Percentiles rank a stretch among this genome's conserved stretches.
phyloP scores from a whole-genome alignment of 2,797 vertebrate genomes.

The Melanotaenia nigrans region DNA sequence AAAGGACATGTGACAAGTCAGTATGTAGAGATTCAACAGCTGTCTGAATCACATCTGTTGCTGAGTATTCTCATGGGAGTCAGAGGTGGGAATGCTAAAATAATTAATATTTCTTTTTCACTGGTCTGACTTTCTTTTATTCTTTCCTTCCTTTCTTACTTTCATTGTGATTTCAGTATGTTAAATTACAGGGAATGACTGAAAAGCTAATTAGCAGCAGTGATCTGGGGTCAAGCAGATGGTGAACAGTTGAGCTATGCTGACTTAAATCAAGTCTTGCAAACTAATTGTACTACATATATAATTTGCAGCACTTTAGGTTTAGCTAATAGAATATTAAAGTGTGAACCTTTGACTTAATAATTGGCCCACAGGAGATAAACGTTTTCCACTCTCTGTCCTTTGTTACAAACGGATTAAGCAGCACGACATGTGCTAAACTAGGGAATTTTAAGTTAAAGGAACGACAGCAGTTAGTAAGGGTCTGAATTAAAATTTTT shows the following conservation, averaged over 20 bases:
- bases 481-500: too few relatives aligned
- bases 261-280: constrained; percentile 3
- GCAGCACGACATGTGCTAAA: background rate
- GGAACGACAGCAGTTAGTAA: too few relatives aligned
- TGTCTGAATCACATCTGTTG: constrained; percentile 48
- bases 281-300: background rate
- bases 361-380: background rate
- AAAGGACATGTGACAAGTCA: constrained; percentile 34
- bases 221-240: constrained; percentile 4
- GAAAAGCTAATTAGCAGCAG: background rate
- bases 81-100: constrained; percentile 15
- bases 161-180: background rate
- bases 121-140: background rate
- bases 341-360: background rate
- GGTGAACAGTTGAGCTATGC: background rate
- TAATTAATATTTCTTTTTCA: constrained; percentile 29
- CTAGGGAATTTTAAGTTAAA: background rate
- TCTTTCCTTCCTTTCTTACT: background rate
- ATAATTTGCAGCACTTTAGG: background rate
- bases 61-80: constrained; percentile 34
- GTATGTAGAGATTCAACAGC: constrained; percentile 52
- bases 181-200: constrained; percentile 1
- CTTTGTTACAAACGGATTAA: background rate
- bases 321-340: background rate
- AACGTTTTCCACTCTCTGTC: background rate